Conservation (phyloP, 2,113 vertebrate genomes). For the Callocephalon fimbriatum region DNA sequence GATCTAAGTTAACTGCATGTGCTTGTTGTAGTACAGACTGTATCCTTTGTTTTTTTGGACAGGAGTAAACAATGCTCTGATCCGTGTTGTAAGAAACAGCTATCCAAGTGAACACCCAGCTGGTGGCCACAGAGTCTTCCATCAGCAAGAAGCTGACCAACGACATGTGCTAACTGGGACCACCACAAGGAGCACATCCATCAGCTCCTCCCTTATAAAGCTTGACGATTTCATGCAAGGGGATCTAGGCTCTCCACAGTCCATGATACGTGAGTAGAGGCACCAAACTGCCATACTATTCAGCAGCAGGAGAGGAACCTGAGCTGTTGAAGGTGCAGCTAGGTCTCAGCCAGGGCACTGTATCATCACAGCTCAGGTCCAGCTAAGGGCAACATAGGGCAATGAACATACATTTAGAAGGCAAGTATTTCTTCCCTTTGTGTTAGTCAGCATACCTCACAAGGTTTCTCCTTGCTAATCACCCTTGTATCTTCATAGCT, state of each 20-base stretch:
- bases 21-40: background rate
- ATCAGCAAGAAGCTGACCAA: background rate
- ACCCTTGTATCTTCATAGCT: background rate
- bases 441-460: background rate
- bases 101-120: background rate
- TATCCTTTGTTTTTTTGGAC: background rate
- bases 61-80: conserved; percentile 70
- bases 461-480: background rate
- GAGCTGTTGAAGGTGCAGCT: background rate
- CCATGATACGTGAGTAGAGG: background rate
- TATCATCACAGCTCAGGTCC: background rate
- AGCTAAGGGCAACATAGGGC: background rate
- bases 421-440: background rate
- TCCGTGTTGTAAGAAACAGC: conserved; percentile 57
- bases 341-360: too few species aligned
- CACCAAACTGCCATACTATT: background rate
- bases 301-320: background rate
- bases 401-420: background rate
- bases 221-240: background rate
- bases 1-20: background rate
- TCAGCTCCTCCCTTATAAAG: background rate
- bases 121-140: background rate
- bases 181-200: background rate
- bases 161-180: background rate
- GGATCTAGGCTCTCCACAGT: background rate